Percentiles rank a stretch among this genome's conserved stretches.
phyloP scores from a whole-genome alignment of 2,113 vertebrate genomes.

The Columba janthina region DNA sequence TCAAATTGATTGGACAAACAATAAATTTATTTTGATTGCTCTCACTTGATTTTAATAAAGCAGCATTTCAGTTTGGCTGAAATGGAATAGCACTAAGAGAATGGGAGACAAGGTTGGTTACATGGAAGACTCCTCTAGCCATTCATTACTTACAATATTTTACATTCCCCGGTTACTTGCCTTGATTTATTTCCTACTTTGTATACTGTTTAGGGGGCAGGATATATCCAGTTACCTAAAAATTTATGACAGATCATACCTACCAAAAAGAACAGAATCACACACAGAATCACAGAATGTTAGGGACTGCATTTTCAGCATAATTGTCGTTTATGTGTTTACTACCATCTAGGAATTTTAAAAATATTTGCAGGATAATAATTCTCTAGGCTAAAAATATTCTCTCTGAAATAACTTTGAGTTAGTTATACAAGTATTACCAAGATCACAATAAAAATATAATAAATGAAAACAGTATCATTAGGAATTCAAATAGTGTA shows the following conservation, averaged over 20 bases:
- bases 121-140: background rate
- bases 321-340: background rate
- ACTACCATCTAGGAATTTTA: background rate
- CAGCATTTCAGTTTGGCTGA: background rate
- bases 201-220: background rate
- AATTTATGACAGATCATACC: background rate
- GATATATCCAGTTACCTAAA: background rate
- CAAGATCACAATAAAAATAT: background rate
- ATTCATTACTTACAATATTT: background rate
- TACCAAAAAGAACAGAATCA: background rate
- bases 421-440: background rate
- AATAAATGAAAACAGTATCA: background rate
- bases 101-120: background rate
- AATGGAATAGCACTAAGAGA: background rate
- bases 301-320: background rate
- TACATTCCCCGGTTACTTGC: background rate
- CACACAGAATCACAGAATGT: no score
- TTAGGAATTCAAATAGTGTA: background rate
- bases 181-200: background rate
- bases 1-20: background rate
- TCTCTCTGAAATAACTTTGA: background rate
- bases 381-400: background rate
- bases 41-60: background rate
- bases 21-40: background rate
- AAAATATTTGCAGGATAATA: background rate